Evolutionary conservation across 2,113 vertebrate species (phyloP), one percentile per base, ranked within the genome.

Genomic region (Monopterus albus): DNA sequence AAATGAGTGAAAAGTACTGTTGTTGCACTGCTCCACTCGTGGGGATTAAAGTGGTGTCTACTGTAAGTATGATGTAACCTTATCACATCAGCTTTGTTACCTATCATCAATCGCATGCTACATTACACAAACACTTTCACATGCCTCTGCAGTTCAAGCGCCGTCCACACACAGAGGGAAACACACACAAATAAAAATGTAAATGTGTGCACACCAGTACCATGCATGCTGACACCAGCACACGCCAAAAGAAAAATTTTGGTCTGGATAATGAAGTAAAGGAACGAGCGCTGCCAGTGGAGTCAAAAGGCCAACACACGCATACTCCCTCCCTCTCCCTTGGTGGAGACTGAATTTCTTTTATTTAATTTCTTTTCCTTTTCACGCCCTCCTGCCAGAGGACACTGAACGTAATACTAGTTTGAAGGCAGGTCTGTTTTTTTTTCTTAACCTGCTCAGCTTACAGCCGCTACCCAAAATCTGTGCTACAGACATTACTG

Each of bases 301-400:
- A 76, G 72, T 77, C 64, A 77, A 53, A 50, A 72, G 60, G 81
- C 85, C 75, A 84, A 68, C 55, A 63, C 58, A 78, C 36, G 79
- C 72, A 49, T 4, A 57, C 28, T 15, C 28, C 18, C 29, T 14
- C 20, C 18, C 56, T 26, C 20, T 40, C 47, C 21, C 21, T 77
- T 49, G 63, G 35, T 43, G 26, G 49, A 38, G 43, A 56, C 23
- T 42, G 46, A 31, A 26, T 68, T 63, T 63, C 40, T 70, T 72
- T 72, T 43, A 66, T 60, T 53, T 58, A 29, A 52, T 35, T 38
- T 73, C 8, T 68, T 68, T 75, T 49, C 17, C 51, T 40, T 63
- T 58, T 56, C 38, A 33, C 50, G 31, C 15, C 12, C 42, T 55
- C 20, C 52, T 72, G 49, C 38, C 61, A 49, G 65, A 78, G 59